Percentiles rank a stretch among this genome's conserved stretches.
Conservation (phyloP, 2,113 vertebrate genomes). For the Condylura cristata region DNA sequence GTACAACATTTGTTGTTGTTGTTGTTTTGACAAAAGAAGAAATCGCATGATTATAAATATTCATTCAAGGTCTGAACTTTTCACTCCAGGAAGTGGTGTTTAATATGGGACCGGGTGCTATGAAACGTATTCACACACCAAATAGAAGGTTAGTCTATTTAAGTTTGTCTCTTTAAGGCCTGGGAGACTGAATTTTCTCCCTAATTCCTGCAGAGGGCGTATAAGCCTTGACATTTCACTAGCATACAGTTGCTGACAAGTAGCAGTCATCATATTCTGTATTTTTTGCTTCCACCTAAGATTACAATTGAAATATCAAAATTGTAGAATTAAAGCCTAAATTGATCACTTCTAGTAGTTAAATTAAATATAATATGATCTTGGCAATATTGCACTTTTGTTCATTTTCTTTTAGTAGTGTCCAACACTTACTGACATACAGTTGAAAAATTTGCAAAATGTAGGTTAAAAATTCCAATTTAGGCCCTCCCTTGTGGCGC, state of each 20-base stretch:
- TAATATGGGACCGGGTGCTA: neutral
- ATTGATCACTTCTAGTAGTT: neutral
- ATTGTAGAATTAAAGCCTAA: neutral
- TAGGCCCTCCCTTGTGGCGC: too few relatives aligned
- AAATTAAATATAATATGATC: neutral
- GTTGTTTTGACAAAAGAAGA: neutral
- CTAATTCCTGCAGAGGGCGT: neutral
- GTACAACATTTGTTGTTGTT: neutral
- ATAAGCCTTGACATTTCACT: neutral
- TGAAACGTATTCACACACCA: neutral
- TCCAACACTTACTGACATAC: neutral
- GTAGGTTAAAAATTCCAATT: neutral
- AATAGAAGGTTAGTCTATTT: neutral
- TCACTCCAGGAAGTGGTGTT: neutral
- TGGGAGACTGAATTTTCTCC: neutral
- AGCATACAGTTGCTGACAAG: neutral
- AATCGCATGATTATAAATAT: neutral
- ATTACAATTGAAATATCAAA: slow-evolving; percentile 1
- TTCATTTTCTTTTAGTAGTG: neutral
- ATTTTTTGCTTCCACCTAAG: neutral
- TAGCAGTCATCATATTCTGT: neutral
- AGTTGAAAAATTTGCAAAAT: neutral
- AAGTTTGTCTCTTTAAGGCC: neutral
- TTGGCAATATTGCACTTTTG: neutral
- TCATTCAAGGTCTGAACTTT: neutral